Evolutionary conservation across 2,888 invertebrate genomes (phyloP).

Genomic region (Cantharis lateralis): DNA sequence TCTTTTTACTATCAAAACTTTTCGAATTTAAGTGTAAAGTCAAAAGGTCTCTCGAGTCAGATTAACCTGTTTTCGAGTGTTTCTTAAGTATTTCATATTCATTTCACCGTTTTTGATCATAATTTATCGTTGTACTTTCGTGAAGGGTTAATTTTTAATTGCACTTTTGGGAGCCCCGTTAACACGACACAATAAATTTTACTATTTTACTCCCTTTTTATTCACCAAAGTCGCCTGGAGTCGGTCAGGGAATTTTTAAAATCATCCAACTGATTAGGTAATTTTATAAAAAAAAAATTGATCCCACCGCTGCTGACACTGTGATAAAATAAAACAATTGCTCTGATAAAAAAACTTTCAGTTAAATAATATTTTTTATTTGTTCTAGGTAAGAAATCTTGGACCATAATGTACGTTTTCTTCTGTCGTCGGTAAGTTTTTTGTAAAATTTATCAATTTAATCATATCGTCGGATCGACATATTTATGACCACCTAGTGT

Average conservation of each 20-base stretch:
- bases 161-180: slow-evolving; percentile 36
- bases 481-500: slow-evolving; percentile 36
- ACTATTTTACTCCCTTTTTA: neutral
- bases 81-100: slow-evolving; percentile 39
- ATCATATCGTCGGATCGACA: slow-evolving; percentile 17
- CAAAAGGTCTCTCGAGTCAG: slow-evolving; percentile 32
- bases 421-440: neutral
- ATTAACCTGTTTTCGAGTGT: slow-evolving; percentile 36
- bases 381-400: neutral
- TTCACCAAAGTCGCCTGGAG: neutral
- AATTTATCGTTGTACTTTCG: slow-evolving; percentile 38
- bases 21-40: neutral
- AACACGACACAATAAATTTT: neutral
- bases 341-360: too few species aligned
- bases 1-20: neutral
- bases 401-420: neutral
- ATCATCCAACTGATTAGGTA: too few species aligned
- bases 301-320: too few species aligned
- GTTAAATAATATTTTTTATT: neutral
- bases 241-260: too few species aligned
- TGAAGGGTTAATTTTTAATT: slow-evolving; percentile 44
- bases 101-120: slow-evolving; percentile 37
- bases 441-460: slow-evolving; percentile 17
- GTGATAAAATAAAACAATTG: too few species aligned
- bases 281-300: too few species aligned